phyloP scores from a whole-genome alignment of 2,888 invertebrate genomes.

The Cheilosia soror region DNA sequence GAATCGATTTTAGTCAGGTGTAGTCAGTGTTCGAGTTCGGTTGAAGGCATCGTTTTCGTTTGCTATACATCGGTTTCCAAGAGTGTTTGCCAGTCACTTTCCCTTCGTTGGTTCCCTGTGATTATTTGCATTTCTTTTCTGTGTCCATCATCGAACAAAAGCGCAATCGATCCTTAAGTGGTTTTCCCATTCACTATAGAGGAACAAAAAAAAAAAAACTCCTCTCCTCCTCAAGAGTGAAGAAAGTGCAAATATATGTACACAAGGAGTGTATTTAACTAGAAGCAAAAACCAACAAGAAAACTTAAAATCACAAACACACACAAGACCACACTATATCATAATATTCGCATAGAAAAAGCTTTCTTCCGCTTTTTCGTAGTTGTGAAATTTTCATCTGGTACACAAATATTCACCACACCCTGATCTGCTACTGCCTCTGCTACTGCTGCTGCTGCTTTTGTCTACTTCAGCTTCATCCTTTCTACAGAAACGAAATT shows the following conservation, averaged over 20 bases:
- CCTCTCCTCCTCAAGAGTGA: conserved; percentile 10
- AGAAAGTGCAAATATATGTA: conserved; percentile 18
- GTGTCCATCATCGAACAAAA: neutral
- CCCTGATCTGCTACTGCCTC: conserved; percentile 68
- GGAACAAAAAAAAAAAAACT: conserved; percentile 9
- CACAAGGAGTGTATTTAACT: conserved; percentile 42
- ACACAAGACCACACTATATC: conserved; percentile 25
- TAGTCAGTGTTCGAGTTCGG: conserved; percentile 74
- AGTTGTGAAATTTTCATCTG: conserved; percentile 70
- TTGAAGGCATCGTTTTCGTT: conserved; percentile 61
- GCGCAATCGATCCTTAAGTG: conserved; percentile 26
- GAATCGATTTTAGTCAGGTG: conserved; percentile 75
- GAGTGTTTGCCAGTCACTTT: conserved; percentile 26
- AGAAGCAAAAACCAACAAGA: conserved; percentile 36
- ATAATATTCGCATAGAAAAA: neutral
- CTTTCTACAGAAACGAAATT: conserved; percentile 58
- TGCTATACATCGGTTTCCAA: conserved; percentile 68
- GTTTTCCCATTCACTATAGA: conserved; percentile 17
- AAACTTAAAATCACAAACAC: conserved; percentile 39
- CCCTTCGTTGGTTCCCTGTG: conserved; percentile 27
- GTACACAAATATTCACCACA: conserved; percentile 75
- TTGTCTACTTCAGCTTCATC: conserved; percentile 67
- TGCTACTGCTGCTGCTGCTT: conserved; percentile 33
- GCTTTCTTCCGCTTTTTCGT: conserved; percentile 33
- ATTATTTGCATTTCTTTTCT: neutral